A percentile compares a stretch with the other conserved stretches of the same genome.
Conservation (phyloP, 2,888 invertebrate genomes). For the Achlya flavicornis region DNA sequence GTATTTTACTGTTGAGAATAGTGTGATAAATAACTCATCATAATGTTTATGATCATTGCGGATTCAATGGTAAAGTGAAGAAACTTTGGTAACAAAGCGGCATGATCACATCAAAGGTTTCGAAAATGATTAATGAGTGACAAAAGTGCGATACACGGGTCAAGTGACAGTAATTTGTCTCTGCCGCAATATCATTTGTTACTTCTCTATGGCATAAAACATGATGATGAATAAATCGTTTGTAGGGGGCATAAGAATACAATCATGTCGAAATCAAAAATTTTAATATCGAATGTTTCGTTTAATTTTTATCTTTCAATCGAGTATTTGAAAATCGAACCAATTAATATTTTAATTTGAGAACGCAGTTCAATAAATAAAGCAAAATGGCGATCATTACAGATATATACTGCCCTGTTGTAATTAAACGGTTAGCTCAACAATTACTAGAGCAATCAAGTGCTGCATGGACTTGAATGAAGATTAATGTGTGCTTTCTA, state of each 20-base stretch:
- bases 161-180: slow-evolving; percentile 6
- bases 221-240: background rate
- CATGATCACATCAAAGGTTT: background rate
- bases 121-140: background rate
- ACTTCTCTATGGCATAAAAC: background rate
- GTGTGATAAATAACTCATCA: no score
- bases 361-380: slow-evolving; percentile 26
- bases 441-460: background rate
- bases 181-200: background rate
- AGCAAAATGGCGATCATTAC: slow-evolving; percentile 29
- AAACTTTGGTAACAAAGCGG: background rate
- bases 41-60: no score
- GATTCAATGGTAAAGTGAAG: background rate
- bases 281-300: background rate
- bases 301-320: background rate
- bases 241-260: background rate
- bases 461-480: slow-evolving; percentile 7
- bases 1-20: no score
- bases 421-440: background rate
- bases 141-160: background rate
- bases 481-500: slow-evolving; percentile 7
- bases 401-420: background rate
- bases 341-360: slow-evolving; percentile 26
- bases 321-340: background rate
- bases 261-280: background rate